Evolutionary conservation across 1,140 invertebrate species (phyloP).

Genomic region (Pseudomyrmex cubaensis): DNA sequence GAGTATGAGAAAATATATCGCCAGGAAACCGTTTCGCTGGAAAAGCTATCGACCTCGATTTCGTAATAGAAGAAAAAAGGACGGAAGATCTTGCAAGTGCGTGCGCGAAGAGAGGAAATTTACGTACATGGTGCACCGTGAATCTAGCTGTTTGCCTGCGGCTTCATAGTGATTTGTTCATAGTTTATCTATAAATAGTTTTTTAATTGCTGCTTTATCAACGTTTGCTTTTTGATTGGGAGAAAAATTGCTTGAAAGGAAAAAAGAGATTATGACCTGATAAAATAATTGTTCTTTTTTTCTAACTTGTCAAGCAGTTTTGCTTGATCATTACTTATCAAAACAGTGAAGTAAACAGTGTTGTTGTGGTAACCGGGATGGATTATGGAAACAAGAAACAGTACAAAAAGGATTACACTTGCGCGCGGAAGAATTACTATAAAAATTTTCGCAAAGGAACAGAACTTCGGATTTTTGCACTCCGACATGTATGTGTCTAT

Average conservation of each 20-base stretch:
- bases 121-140: conserved; percentile 19
- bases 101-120: not conserved
- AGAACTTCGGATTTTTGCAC: not conserved
- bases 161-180: not conserved
- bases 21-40: not conserved
- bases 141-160: not conserved
- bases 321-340: not conserved
- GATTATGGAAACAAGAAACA: not conserved
- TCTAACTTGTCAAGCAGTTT: not conserved
- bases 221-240: not conserved
- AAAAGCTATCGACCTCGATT: conserved; percentile 44
- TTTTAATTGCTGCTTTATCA: not conserved
- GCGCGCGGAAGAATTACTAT: not conserved
- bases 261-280: not conserved
- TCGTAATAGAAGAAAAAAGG: conserved; percentile 14
- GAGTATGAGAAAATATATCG: conserved; percentile 29
- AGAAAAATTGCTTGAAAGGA: not conserved
- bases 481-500: too few species aligned
- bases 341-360: not conserved
- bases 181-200: not conserved
- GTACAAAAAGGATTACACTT: not conserved
- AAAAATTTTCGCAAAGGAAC: not conserved
- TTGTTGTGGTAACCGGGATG: conserved; percentile 24
- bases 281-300: not conserved
- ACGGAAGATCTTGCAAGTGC: not conserved